These are phyloP conservation scores for Mareca strepera DNA, from an alignment of 2,797 vertebrate genomes.

Conservation along the genomic window DNA sequence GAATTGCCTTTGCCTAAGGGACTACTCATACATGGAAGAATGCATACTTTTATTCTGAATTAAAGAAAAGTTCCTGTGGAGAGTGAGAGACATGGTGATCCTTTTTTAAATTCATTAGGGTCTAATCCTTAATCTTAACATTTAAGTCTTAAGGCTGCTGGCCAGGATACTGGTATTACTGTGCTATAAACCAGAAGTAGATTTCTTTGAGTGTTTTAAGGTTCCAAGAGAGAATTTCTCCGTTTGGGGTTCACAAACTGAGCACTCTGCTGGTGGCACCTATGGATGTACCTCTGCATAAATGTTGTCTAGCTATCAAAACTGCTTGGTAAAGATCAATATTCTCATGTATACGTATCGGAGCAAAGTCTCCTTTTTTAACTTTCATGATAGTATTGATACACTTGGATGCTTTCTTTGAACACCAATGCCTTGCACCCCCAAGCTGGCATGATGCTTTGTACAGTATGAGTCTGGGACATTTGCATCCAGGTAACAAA, in stretches of 20 bases:
- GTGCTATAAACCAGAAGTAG: background rate
- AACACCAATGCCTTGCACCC: background rate
- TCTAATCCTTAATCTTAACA: background rate
- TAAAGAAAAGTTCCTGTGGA: background rate
- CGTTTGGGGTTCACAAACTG: accelerated
- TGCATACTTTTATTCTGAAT: background rate
- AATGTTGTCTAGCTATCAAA: background rate
- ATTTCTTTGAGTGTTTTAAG: background rate
- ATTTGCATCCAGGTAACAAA: background rate
- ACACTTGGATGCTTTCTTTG: accelerated
- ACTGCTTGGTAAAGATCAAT: background rate
- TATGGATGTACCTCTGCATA: background rate
- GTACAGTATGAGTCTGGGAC: accelerated
- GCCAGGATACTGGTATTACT: background rate
- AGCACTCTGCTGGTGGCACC: background rate
- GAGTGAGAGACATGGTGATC: background rate
- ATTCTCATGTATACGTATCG: accelerated
- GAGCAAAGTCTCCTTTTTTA: background rate
- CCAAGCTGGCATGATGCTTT: accelerated
- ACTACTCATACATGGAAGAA: background rate
- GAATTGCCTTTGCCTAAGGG: background rate
- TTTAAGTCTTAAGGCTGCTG: background rate
- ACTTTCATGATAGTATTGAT: accelerated
- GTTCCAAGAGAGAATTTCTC: background rate
- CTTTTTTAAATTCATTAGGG: background rate